Evolutionary conservation across 2,797 vertebrate genomes (phyloP), one percentile per base, ranked within the genome.

Genomic region (Amphiprion clarkii): DNA sequence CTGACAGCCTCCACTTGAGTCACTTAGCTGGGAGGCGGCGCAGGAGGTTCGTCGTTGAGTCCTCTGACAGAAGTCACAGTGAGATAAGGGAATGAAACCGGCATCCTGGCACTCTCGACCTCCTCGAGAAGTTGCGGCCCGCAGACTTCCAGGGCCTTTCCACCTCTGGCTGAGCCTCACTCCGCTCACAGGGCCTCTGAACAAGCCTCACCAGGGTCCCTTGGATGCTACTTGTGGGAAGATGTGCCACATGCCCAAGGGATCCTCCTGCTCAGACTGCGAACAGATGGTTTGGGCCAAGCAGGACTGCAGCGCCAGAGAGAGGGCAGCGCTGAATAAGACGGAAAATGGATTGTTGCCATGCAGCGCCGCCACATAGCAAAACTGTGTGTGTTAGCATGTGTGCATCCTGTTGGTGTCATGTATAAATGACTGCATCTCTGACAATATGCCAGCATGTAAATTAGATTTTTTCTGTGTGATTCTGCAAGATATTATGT

Each of bases 1-100:
- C 54, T 44, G 74, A 88, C 82, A 82, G 74, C 79, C 78, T 67
- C 53, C 67, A 75, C 72, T 83, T 91, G 80, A 92, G 81, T 92
- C 86, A 88, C 77, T 76, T 65, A 52, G 78, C 83, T 79, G 29
- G 51, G 79, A 74, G 71, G 64, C 42, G 58, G 70, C 71, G 78
- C 73, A 74, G 71, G 64, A 44, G 60, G 70, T 72, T 77, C 73
- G 65, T 66, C 61, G 71, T 58, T 70, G 54, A 53, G 56, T 83
- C n/a, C 27, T 60, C 36, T 71, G 76, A 77, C 73, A 74, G 55
- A 52, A 53, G 44, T 46, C 44, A 46, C 16, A 14, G 44, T 16
- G 17, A 36, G 33, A 46, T 19, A 3, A 46, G 44, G 17, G 7
- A 46, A 46, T 19, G 6, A 19, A 46, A 7, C 44, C 17, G 17